Percentiles rank a stretch among this genome's conserved stretches.
phyloP scores from a whole-genome alignment of 2,888 invertebrate genomes.

The Tinea pellionella region DNA sequence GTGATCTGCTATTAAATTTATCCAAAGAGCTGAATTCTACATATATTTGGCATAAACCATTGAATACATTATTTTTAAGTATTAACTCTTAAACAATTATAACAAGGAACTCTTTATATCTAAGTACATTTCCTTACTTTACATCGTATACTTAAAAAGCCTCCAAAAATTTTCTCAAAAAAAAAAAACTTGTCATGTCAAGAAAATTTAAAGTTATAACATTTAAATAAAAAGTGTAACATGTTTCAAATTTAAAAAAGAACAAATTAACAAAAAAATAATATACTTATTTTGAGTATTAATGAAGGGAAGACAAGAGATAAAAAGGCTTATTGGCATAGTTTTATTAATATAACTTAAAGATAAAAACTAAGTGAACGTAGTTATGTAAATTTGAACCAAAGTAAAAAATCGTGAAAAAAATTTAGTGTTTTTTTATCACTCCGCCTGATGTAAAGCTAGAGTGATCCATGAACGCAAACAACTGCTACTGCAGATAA shows the following conservation, averaged over 20 bases:
- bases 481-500: too few relatives aligned
- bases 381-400: too few relatives aligned
- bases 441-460: too few relatives aligned
- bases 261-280: constrained; percentile 36
- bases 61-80: background rate
- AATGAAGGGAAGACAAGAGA: constrained; percentile 20
- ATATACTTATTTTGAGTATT: constrained; percentile 35
- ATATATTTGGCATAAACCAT: background rate
- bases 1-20: background rate
- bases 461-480: too few relatives aligned
- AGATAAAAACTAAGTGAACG: constrained; percentile 20
- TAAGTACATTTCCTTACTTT: constrained; percentile 66
- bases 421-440: background rate
- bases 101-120: constrained; percentile 56
- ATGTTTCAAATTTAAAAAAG: constrained; percentile 38
- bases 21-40: background rate
- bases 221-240: too few relatives aligned
- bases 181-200: background rate
- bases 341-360: constrained; percentile 20
- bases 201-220: background rate
- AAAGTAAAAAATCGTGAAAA: constrained; percentile 19
- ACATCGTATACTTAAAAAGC: constrained; percentile 67
- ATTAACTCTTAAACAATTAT: background rate
- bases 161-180: constrained; percentile 42
- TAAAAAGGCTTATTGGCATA: constrained; percentile 7